phyloP scores from a whole-genome alignment of 2,888 invertebrate species.

The Cantharis flavilabris region DNA sequence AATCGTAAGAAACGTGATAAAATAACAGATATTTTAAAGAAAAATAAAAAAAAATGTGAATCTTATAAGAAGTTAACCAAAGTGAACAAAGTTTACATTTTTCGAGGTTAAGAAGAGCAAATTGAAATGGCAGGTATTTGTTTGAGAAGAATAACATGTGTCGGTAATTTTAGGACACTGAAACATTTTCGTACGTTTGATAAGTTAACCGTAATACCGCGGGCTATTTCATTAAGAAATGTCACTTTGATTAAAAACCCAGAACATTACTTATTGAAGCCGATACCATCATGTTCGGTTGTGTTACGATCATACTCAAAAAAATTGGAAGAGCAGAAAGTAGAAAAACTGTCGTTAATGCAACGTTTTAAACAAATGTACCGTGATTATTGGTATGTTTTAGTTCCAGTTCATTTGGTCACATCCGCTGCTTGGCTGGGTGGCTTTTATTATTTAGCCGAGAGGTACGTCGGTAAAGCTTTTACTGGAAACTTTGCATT shows the following conservation, averaged over 20 bases:
- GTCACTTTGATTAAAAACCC: neutral
- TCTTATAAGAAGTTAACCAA: neutral
- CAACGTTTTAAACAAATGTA: conserved; percentile 89
- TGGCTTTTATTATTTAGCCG: conserved; percentile 82
- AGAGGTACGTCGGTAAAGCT: conserved; percentile 66
- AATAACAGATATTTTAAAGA: neutral
- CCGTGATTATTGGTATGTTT: conserved; percentile 95
- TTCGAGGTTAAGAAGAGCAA: neutral
- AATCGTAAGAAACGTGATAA: neutral
- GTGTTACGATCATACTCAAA: neutral
- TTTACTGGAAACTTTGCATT: neutral
- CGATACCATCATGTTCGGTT: neutral
- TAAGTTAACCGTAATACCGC: neutral
- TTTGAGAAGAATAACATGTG: neutral
- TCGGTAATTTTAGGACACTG: neutral
- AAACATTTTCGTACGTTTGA: neutral
- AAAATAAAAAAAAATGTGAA: neutral
- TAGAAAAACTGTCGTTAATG: conserved; percentile 66
- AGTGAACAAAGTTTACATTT: neutral
- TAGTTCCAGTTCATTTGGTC: conserved; percentile 88
- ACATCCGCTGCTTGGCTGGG: conserved; percentile 91
- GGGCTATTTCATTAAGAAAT: neutral
- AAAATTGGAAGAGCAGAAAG: neutral
- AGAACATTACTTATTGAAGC: neutral
- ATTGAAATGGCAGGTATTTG: neutral